Evolutionary conservation across 2,888 invertebrate species (phyloP), one percentile per base, ranked within the genome.

Genomic region (Drosophila villosipedis): DNA sequence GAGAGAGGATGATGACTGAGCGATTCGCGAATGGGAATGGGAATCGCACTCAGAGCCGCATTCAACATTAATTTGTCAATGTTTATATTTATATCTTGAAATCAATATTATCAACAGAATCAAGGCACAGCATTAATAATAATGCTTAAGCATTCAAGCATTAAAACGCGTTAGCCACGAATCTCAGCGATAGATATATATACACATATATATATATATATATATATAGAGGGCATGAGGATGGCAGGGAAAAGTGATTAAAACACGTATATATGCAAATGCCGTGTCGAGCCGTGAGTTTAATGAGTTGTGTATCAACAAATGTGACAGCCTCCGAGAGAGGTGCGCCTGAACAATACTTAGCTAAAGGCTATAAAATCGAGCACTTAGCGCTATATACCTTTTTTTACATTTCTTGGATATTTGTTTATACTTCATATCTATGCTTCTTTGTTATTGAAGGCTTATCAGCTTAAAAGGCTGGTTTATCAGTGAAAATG

Each of bases 51-150:
- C 3, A 9, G 16, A 33, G n/a, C 10, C 50, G 33, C 31, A 64
- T 43, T 67, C 65, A 83, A 81, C 84, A 83, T 90, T 89, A 86
- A 86, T 90, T 86, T 86, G 87, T 86, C 87, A 90, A 78, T 86
- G 91, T 86, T 86, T 89, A 70, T 79, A 58, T 73, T 88, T 53
- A 64, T 60, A 50, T 78, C 69, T 83, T 78, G 81, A 86, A 83
- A 86, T 81, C 76, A 89, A 87, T 84, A 89, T 72, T 68, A 82
- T 80, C 72, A 74, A 73, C 77, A 63, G 68, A 68, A 60, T 74
- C 72, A 83, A 50, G 68, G 77, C 72, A 74, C 71, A 64, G 68
- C 70, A 82, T 83, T 89, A 78, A 78, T 90, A 83, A 90, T 73
- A 76, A 86, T 78, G 87, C 84, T 68, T 68, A 73, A 73, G 60